A percentile compares a stretch with the other conserved stretches of the same genome.
Evolutionary conservation across 2,113 vertebrate species (phyloP).

Genomic region (Mus pahari): DNA sequence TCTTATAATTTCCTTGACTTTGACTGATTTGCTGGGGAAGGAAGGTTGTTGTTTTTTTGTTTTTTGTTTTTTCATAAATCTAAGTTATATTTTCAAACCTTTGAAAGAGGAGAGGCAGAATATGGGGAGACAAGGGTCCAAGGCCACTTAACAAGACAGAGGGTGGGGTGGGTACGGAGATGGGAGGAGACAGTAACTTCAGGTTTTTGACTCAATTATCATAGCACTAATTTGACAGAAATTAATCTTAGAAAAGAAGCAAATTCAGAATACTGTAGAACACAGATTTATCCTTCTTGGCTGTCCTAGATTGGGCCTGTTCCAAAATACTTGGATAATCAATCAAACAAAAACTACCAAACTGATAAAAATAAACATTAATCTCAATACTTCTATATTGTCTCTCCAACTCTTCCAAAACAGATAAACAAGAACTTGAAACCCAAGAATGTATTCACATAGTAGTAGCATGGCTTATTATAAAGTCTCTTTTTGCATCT

Average conservation of each 20-base stretch:
- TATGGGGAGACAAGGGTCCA: not conserved
- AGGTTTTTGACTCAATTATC: not conserved
- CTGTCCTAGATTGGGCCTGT: not conserved
- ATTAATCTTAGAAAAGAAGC: conserved; percentile 21
- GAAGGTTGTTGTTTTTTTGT: not conserved
- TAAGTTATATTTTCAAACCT: conserved; percentile 24
- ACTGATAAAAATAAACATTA: conserved; percentile 49
- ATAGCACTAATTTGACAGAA: conserved; percentile 24
- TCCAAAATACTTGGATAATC: not conserved
- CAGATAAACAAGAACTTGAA: conserved; percentile 68
- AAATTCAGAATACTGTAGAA: conserved; percentile 46
- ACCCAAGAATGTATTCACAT: conserved; percentile 72
- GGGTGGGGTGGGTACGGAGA: not conserved
- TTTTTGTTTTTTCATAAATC: not conserved
- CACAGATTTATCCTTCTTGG: not conserved
- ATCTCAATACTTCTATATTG: conserved; percentile 13
- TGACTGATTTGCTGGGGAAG: not conserved
- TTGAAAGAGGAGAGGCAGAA: not conserved
- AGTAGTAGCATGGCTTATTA: conserved; percentile 70
- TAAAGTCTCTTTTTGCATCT: conserved; percentile 75
- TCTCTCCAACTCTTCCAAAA: conserved; percentile 46
- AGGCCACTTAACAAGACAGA: not conserved
- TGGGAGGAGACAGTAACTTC: not conserved
- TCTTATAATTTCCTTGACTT: conserved; percentile 47
- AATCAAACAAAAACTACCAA: not conserved